Evolutionary conservation across 2,113 vertebrate species (phyloP), one percentile per base, ranked within the genome.

Genomic region (Okapia johnstoni): DNA sequence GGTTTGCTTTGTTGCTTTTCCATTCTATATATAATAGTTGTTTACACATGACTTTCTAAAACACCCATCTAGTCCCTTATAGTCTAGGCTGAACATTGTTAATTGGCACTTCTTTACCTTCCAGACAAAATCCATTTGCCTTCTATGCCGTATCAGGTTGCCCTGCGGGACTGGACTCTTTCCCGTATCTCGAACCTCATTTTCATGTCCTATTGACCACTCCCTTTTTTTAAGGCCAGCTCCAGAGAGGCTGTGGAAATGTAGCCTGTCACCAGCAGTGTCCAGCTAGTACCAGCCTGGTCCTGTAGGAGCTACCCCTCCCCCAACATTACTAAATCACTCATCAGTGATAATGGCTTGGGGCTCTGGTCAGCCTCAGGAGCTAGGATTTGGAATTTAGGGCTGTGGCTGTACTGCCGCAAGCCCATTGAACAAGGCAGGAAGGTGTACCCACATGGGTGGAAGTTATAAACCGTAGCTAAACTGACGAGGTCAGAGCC

Each of bases 361-460:
- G 17, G 58, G 13, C 7, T 14, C 54, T 40, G 19, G 87, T 43
- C 16, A 60, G 28, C 13, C 23, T 50, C 7, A 10, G 26, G 46
- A 36, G 10, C 60, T 76, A 40, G 4, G 3, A 55, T n/a, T 11
- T 55, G 14, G 17, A 81, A 8, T 3, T 4, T 0, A 43, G 13
- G 5, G 0, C 14, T n/a, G 11, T 0, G 3, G 36, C 28, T 54
- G 3, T 4, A 8, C 16, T 1, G 6, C 43, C 16, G 10, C 30
- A 23, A 77, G 43, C 63, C 33, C 13, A 3, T 46, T 30, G 36
- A 48, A 13, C 1, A 7, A 79, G 26, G 3, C 26, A 28, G 0
- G 0, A 14, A n/a, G 16, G 5, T 19, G 1, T 15, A 43, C 30
- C 7, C 6, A 8, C 15, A 4, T 33, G 23, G 14, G 3, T 55